Conservation (phyloP, 2,888 invertebrate genomes). For the Caenorhabditis sp. region DNA sequence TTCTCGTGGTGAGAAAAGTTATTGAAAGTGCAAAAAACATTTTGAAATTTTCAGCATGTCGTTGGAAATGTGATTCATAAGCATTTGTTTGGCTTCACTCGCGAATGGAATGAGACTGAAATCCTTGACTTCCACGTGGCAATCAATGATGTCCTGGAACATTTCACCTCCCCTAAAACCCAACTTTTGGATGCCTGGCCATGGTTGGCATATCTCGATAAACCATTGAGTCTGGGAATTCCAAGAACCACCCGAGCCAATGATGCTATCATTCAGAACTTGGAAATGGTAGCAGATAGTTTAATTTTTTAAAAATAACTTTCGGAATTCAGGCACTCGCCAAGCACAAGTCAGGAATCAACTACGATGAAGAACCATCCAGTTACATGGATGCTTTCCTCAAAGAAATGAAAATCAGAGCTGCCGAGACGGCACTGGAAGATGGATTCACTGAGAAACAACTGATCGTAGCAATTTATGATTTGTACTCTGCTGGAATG, state of each 20-base stretch:
- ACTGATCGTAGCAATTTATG: conserved; percentile 69
- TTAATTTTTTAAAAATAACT: neutral
- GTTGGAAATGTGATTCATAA: conserved; percentile 73
- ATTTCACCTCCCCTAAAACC: conserved; percentile 69
- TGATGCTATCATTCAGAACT: conserved; percentile 63
- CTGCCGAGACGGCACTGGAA: conserved; percentile 54
- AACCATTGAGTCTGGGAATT: conserved; percentile 62
- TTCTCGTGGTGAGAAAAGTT: conserved; percentile 52
- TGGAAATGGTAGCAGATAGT: conserved; percentile 48
- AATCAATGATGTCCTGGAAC: conserved; percentile 66
- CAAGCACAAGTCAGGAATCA: conserved; percentile 65
- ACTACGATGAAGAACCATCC: conserved; percentile 70
- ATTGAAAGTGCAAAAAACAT: no score
- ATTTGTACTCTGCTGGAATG: conserved; percentile 71
- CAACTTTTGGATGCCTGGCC: conserved; percentile 70
- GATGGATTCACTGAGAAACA: conserved; percentile 74
- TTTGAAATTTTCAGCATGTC: conserved; percentile 60
- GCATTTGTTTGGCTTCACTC: conserved; percentile 68
- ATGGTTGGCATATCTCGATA: conserved; percentile 67
- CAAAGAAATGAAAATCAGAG: conserved; percentile 67
- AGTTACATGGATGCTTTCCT: conserved; percentile 72
- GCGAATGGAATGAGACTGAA: conserved; percentile 67
- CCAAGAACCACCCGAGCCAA: conserved; percentile 66
- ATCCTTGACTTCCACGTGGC: conserved; percentile 69
- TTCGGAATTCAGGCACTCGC: conserved; percentile 53